Evolutionary conservation across 2,888 invertebrate genomes (phyloP), one percentile per base, ranked within the genome.

Genomic region (Acrocyrtus sp.): DNA sequence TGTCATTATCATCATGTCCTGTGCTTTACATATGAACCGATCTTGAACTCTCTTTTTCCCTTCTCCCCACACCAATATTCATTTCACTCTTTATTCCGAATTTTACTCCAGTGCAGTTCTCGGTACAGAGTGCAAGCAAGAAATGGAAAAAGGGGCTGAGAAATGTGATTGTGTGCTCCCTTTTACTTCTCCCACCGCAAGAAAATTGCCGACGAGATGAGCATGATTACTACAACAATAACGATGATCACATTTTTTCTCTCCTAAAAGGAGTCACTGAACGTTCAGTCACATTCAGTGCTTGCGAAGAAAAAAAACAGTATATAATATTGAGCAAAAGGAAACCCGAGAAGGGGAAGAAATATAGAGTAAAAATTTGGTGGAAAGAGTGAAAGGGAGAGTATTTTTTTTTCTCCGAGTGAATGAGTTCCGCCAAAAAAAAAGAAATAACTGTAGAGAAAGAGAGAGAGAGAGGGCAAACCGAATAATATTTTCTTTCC

Each of bases 341-440:
- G 29, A 68, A 27, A 34, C n/a, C 22, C 50, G 19, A 26, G 17
- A 61, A 60, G 61, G 62, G 69, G 69, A 69, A 61, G 69, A 69
- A 69, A 69, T 69, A 69, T 69, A 61, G 69, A 69, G 69, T 69
- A 69, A 69, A 62, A 69, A 69, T 69, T 61, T n/a, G n/a, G 61
- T 61, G 60, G 61, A 54, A 54, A n/a, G 41, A 57, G 51, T 51
- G 51, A 51, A 24, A 12, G 24, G 19, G 24, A 22, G 50, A 45
- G 6, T 8, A 12, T 34, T 8, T 34, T 34, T 15, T 48, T 12
- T 17, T 48, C 15, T 3, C n/a, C 10, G 15, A 39, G 61, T 69
- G 54, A 69, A 69, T 68, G 68, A 68, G 68, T 58, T 67, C n/a
- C 19, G n/a, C 17, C 21, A n/a, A 43, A 29, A 41, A 39, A 19